Conservation (phyloP, 2,888 invertebrate species). For the Chirona hameri region DNA sequence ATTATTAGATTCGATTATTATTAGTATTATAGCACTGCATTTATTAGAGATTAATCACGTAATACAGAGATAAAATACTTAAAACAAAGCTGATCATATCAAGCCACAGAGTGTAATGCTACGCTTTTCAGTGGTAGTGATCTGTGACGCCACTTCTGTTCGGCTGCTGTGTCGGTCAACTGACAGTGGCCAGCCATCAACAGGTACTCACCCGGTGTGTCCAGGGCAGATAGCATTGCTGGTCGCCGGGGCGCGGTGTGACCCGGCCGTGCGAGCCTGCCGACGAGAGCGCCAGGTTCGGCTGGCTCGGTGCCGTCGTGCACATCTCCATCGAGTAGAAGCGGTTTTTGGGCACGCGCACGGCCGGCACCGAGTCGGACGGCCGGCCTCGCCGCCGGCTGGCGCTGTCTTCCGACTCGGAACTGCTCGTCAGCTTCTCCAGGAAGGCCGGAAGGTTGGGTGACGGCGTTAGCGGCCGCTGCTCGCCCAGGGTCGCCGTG, state of each 20-base stretch:
- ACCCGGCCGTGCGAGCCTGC: neutral
- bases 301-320: slow-evolving; percentile 2
- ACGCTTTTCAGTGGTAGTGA: too few relatives aligned
- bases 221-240: slow-evolving; percentile 11
- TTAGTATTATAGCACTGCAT: too few relatives aligned
- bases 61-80: too few relatives aligned
- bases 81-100: too few relatives aligned
- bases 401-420: slow-evolving; percentile 13
- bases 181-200: too few relatives aligned
- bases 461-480: neutral
- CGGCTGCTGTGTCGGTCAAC: too few relatives aligned
- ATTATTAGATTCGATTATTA: too few relatives aligned
- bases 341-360: slow-evolving; percentile 3
- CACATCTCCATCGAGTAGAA: slow-evolving; percentile 28
- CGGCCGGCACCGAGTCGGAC: slow-evolving; percentile 4
- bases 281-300: neutral
- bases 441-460: slow-evolving; percentile 13
- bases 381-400: neutral
- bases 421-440: slow-evolving; percentile 26
- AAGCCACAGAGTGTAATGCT: too few relatives aligned
- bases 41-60: too few relatives aligned
- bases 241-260: neutral
- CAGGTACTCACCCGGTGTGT: neutral
- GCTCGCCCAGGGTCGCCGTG: neutral
- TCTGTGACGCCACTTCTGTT: too few relatives aligned